phyloP scores from a whole-genome alignment of 2,888 invertebrate genomes.

The Plebejus argus region DNA sequence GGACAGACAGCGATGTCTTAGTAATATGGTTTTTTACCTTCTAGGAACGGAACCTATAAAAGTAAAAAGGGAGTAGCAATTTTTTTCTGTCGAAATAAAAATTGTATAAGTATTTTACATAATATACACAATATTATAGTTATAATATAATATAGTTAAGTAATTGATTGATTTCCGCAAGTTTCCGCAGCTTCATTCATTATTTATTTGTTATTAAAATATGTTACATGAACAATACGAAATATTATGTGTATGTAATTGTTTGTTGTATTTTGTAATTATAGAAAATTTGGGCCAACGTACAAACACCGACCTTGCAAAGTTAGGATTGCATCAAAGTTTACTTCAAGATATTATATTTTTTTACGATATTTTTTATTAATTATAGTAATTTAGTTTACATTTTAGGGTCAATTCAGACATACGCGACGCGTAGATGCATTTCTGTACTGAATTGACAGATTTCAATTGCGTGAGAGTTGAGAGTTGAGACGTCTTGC shows the following conservation, averaged over 20 bases:
- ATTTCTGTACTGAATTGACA: too few species aligned
- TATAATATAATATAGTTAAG: too few species aligned
- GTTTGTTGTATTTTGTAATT: background rate
- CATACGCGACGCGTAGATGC: too few species aligned
- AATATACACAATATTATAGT: too few species aligned
- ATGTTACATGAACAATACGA: background rate
- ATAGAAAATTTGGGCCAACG: background rate
- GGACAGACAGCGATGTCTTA: too few species aligned
- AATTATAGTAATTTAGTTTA: too few species aligned
- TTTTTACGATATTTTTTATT: background rate
- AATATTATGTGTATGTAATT: background rate
- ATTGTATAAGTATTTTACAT: background rate
- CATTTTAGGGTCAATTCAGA: too few species aligned
- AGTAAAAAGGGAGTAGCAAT: background rate
- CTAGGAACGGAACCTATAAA: too few species aligned
- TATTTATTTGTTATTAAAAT: background rate
- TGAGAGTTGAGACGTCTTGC: too few species aligned
- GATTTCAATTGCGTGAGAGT: too few species aligned
- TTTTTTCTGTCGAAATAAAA: background rate
- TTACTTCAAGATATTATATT: background rate
- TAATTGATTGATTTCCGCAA: background rate
- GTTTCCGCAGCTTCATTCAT: conserved; percentile 2
- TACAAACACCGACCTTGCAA: background rate
- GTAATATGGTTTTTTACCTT: too few species aligned
- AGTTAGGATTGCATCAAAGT: background rate